Percentiles rank a stretch among this genome's conserved stretches.
phyloP scores from a whole-genome alignment of 2,888 invertebrate species.

The Hipparchia sbordonii region DNA sequence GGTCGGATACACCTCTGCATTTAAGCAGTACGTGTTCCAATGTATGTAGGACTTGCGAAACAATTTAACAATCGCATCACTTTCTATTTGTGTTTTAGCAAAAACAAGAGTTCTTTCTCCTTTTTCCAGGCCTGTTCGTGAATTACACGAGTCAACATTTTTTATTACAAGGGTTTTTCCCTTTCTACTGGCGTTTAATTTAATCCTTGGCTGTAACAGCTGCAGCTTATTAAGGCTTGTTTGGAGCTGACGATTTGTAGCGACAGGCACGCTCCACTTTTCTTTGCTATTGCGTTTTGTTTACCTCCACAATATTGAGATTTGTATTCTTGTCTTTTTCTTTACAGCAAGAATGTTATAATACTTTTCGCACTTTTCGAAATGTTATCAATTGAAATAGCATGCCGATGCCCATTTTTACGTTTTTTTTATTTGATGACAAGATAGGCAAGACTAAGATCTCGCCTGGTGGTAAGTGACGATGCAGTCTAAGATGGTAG shows the following conservation, averaged over 20 bases:
- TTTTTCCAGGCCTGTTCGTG: slow-evolving; percentile 7
- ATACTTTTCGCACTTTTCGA: background rate
- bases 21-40: no score
- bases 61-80: no score
- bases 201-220: slow-evolving; percentile 67
- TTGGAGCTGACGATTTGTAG: slow-evolving; percentile 54
- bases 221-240: slow-evolving; percentile 59
- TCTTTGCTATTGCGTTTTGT: slow-evolving; percentile 14
- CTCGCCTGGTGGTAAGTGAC: no score
- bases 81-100: background rate
- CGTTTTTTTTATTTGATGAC: no score
- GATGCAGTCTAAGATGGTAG: no score
- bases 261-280: slow-evolving; percentile 22
- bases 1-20: no score
- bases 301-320: slow-evolving; percentile 5
- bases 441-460: no score
- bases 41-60: no score
- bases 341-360: background rate
- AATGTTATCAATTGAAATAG: background rate
- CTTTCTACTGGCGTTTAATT: slow-evolving; percentile 61
- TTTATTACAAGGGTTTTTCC: slow-evolving; percentile 43
- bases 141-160: slow-evolving; percentile 36
- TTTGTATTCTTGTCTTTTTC: background rate
- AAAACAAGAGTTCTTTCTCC: slow-evolving; percentile 23
- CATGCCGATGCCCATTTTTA: no score